Base-by-base conservation (phyloP, 2,888 invertebrate genomes). In the Steinernema carpocapsae region DNA sequence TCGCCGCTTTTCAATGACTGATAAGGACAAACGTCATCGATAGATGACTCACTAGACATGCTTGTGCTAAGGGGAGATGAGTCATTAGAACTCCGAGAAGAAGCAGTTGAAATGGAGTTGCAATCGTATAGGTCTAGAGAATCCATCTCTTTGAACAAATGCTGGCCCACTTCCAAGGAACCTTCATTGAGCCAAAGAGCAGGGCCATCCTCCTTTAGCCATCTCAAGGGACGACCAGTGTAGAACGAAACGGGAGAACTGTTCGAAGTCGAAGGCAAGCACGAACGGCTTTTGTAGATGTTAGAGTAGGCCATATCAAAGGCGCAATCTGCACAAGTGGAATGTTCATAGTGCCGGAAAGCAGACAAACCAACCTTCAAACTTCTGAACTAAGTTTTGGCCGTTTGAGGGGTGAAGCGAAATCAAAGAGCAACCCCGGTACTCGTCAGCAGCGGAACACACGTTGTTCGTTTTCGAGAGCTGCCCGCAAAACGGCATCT, bases 31-130 rank as follows among this genome's bases (percentile, higher is more conserved):
- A 24, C 26, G 56, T 56, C 56, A 12, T 56, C 56, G 26, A 56
- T 56, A 12, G 56, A 56, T 12, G 56, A 56, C 56, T 56, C 24
- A 56, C 56, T 56, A 26, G 56, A 56, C 56, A 56, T 56, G 56
- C 56, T 56, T 26, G 56, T 56, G 26, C 56, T 56, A 56, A 56
- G 56, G 6, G 56, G 56, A 26, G 56, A 56, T 12, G 56, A 56
- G 26, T 56, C 56, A 56, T 56, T 56, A 6, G 56, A 56, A 56
- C 56, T 56, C 10, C 56, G 22, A 6, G 56, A 56, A 6, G 56
- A 56, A 3, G 24, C 56, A 56, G 56, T 56, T 22, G 56, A 56
- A 22, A 56, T 3, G 26, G 56, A 56, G 4, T 22, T 56, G 26
- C 26, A 56, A 26, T 56, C 56, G 22, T 26, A 26, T 22, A 24